phyloP scores from a whole-genome alignment of 1,140 invertebrate species.

The Bradynema listronoti region DNA sequence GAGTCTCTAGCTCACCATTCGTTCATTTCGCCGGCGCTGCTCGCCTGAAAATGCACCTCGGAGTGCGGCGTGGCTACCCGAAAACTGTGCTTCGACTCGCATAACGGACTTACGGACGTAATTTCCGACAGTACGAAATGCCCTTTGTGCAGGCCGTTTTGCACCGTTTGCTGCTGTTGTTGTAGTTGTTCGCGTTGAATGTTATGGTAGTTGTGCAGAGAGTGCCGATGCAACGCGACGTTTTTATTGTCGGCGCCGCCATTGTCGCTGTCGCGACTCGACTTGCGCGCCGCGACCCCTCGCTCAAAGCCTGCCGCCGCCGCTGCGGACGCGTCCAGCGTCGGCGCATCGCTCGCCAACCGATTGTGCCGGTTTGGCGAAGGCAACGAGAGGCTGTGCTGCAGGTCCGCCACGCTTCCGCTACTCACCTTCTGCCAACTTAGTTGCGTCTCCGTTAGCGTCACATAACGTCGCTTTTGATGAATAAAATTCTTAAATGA shows the following conservation, averaged over 20 bases:
- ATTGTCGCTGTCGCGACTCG: too few species aligned
- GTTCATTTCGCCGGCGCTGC: slow-evolving; percentile 41
- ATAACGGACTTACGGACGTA: slow-evolving; percentile 33
- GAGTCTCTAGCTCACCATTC: slow-evolving; percentile 42
- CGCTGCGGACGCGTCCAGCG: too few species aligned
- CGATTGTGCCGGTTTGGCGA: slow-evolving; percentile 2
- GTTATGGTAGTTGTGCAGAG: background rate
- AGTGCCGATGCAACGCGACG: background rate
- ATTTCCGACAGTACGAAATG: slow-evolving; percentile 41
- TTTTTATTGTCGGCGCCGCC: slow-evolving; percentile 9
- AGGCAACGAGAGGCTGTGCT: too few species aligned
- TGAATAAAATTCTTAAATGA: slow-evolving; percentile 51
- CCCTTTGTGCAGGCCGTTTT: slow-evolving; percentile 45
- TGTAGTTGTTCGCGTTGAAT: slow-evolving; percentile 8
- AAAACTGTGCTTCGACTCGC: slow-evolving; percentile 45
- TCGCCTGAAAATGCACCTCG: slow-evolving; percentile 50
- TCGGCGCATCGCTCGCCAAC: too few species aligned
- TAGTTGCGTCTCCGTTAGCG: slow-evolving; percentile 41
- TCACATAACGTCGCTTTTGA: slow-evolving; percentile 47
- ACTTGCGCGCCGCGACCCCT: too few species aligned
- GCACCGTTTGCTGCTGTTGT: slow-evolving; percentile 25
- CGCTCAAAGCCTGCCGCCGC: too few species aligned
- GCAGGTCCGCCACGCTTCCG: too few species aligned
- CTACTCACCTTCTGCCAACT: slow-evolving; percentile 49
- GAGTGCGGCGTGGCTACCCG: slow-evolving; percentile 32